Conservation (phyloP, 2,888 invertebrate species). For the Netelia melanura region DNA sequence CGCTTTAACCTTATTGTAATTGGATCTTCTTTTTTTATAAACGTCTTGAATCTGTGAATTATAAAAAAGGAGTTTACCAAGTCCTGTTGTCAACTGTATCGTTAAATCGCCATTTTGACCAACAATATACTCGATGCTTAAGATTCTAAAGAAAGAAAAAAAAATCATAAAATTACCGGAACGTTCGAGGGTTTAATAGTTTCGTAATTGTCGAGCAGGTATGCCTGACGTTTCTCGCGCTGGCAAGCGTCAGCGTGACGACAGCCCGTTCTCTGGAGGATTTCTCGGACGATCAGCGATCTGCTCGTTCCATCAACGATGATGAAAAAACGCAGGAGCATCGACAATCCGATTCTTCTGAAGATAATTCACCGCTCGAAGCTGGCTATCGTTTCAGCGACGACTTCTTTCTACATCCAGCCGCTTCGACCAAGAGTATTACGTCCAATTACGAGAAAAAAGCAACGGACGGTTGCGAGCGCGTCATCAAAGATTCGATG, state of each 20-base stretch:
- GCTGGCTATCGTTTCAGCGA: slow-evolving; percentile 84
- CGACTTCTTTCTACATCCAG: slow-evolving; percentile 79
- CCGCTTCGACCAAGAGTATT: slow-evolving; percentile 42
- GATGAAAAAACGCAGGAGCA: slow-evolving; percentile 75
- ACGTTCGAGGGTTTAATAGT: background rate
- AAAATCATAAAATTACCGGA: background rate
- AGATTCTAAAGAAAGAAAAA: background rate
- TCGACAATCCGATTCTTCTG: slow-evolving; percentile 79
- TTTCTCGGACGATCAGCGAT: slow-evolving; percentile 48
- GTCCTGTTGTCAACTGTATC: too few species aligned
- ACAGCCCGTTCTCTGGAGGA: slow-evolving; percentile 15
- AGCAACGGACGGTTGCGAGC: slow-evolving; percentile 88
- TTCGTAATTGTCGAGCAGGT: slow-evolving; percentile 24
- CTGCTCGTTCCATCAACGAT: slow-evolving; percentile 81
- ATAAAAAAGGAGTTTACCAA: too few species aligned
- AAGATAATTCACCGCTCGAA: slow-evolving; percentile 71
- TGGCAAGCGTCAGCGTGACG: slow-evolving; percentile 17
- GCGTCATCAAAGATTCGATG: slow-evolving; percentile 89
- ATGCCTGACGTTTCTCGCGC: slow-evolving; percentile 42
- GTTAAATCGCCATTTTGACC: too few species aligned
- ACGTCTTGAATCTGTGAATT: too few species aligned
- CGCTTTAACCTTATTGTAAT: too few species aligned
- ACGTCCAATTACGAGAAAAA: slow-evolving; percentile 79
- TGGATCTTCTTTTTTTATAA: too few species aligned
- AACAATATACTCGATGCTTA: too few species aligned